Base-by-base conservation (phyloP, 2,113 vertebrate genomes). In the Seriola dumerili region DNA sequence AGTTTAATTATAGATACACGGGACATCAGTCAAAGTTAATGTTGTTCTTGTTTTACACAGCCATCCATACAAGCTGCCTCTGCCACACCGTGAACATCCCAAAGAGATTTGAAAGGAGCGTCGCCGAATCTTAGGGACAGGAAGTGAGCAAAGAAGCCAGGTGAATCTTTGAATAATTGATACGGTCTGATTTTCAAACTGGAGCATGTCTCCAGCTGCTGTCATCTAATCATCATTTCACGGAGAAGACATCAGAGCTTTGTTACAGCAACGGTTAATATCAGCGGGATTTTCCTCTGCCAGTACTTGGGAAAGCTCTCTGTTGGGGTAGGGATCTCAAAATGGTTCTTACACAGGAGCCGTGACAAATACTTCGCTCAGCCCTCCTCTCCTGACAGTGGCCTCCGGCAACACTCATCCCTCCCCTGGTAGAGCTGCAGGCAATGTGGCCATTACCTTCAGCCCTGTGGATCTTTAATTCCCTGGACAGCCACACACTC, bases 1-100 rank as follows among this genome's bases (percentile, higher is more conserved):
- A 32, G 86, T 88, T 93, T 93, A 93, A 95, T 94, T 91, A 94
- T 90, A 73, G 77, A 88, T 73, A 73, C 83, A 79, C 36, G 48
- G 64, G 87, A 89, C 84, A 91, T 88, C 86, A 90, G 84, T 92
- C 86, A 92, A 76, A 57, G 55, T 70, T 89, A 89, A 87, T 88
- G 86, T 90, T 89, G 84, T 85, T 89, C 81, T 89, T 89, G 88
- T 88, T 91, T 91, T 86, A 91, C 87, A 92, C 69, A 69, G 77
- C 40, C 64, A 82, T 91, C 76, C 65, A 73, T 65, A 64, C 74
- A 63, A 74, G 81, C 61, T 46, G 74, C 80, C 55, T 61, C 67
- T 78, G 77, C 46, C 77, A 62, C 61, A 13, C 46, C 4, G 1
- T 46, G 65, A 85, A 75, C 70, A 54, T 77, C 88, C 84, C 83